phyloP scores from a whole-genome alignment of 1,140 invertebrate species.

The Cydia fagiglandana region DNA sequence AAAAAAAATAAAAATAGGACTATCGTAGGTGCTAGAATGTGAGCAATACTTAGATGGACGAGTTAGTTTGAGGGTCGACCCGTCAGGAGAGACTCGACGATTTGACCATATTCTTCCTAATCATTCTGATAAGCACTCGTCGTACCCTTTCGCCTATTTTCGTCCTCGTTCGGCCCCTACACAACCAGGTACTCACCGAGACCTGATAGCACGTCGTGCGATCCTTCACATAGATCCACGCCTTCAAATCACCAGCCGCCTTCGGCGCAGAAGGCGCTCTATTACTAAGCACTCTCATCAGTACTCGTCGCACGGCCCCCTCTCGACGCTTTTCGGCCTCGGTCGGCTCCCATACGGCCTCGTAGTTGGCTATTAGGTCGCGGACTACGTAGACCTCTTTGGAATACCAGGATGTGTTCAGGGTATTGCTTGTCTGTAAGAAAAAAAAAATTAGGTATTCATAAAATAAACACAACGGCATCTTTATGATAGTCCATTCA shows the following conservation, averaged over 20 bases:
- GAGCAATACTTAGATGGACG: no score
- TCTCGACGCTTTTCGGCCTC: constrained; percentile 81
- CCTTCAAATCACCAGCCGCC: constrained; percentile 87
- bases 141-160: background rate
- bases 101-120: no score
- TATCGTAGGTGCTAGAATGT: no score
- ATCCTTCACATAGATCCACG: constrained; percentile 87
- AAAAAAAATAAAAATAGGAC: no score
- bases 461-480: no score
- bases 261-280: constrained; percentile 80
- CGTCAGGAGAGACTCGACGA: no score
- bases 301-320: constrained; percentile 84
- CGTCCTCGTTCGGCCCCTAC: background rate
- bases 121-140: background rate
- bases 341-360: constrained; percentile 78
- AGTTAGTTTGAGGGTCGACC: no score
- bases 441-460: background rate
- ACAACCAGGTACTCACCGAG: constrained; percentile 75
- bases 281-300: constrained; percentile 84
- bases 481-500: no score
- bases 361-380: constrained; percentile 83
- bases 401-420: constrained; percentile 80
- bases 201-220: constrained; percentile 80
- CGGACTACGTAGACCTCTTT: constrained; percentile 84
- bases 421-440: constrained; percentile 58